These are phyloP conservation scores for Hemicordylus capensis DNA, from an alignment of 2,113 vertebrate genomes.

Conservation along the genomic window DNA sequence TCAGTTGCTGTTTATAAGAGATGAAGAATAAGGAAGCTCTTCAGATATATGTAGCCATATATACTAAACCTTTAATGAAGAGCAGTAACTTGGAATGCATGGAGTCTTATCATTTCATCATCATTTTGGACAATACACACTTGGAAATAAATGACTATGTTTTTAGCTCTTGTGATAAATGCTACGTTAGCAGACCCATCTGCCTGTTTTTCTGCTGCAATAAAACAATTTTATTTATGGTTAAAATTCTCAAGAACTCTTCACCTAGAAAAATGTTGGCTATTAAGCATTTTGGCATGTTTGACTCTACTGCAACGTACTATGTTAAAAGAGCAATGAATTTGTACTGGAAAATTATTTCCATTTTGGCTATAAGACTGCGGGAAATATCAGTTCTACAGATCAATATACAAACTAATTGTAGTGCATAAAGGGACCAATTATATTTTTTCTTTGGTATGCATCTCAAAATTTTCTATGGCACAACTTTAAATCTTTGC, in stretches of 20 bases:
- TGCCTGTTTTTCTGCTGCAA: not conserved
- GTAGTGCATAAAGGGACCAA: constrained; percentile 60
- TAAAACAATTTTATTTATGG: constrained; percentile 13
- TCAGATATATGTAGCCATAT: not conserved
- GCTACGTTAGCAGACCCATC: not conserved
- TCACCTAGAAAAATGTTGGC: constrained; percentile 56
- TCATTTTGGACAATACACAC: not conserved
- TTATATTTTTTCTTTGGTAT: constrained; percentile 39
- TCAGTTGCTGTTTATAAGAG: not conserved
- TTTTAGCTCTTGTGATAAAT: not conserved
- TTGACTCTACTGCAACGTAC: constrained; percentile 40
- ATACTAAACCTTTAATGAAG: not conserved
- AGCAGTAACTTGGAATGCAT: not conserved
- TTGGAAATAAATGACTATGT: no score
- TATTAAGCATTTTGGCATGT: constrained; percentile 56
- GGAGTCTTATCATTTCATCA: not conserved
- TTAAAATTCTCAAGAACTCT: constrained; percentile 50
- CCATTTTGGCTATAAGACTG: constrained; percentile 44
- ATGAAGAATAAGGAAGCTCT: not conserved
- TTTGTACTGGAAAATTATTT: constrained; percentile 49
- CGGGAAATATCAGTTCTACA: constrained; percentile 52
- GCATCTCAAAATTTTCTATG: constrained; percentile 31
- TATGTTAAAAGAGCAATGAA: constrained; percentile 37
- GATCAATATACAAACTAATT: constrained; percentile 60
- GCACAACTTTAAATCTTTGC: constrained; percentile 29